These are phyloP conservation scores for Tinamus major DNA, from an alignment of 2,797 vertebrate genomes.

Conservation along the genomic window DNA sequence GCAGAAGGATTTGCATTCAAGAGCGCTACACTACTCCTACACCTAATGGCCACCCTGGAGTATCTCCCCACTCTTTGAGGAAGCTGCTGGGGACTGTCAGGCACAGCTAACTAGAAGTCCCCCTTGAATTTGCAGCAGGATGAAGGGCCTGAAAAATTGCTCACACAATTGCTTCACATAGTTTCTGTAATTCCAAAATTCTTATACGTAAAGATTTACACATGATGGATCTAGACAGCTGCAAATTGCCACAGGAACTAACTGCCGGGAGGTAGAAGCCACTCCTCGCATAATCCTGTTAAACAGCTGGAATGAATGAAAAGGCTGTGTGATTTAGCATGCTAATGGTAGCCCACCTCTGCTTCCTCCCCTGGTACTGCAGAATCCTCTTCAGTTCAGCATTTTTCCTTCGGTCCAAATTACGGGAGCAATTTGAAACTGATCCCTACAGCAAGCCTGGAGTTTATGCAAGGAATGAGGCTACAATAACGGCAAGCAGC, in stretches of 20 bases:
- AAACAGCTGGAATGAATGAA: conserved; percentile 60
- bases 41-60: not conserved
- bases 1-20: not conserved
- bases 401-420: conserved; percentile 11
- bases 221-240: conserved; percentile 50
- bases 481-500: not conserved
- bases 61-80: not conserved
- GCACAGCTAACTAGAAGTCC: not conserved
- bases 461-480: not conserved
- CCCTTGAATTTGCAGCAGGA: not conserved
- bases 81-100: not conserved
- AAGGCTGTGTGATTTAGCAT: not conserved
- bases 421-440: not conserved
- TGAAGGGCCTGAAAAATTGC: conserved; percentile 28
- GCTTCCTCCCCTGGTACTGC: not conserved
- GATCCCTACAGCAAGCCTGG: not conserved
- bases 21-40: not conserved
- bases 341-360: conserved; percentile 26
- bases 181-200: conserved; percentile 30
- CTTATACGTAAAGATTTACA: conserved; percentile 18
- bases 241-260: conserved; percentile 41
- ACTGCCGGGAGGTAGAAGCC: conserved; percentile 44
- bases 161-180: conserved; percentile 31
- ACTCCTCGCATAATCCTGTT: conserved; percentile 39
- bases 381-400: conserved; percentile 28